A percentile compares a stretch with the other conserved stretches of the same genome.
phyloP scores from a whole-genome alignment of 2,888 invertebrate genomes.

The Meteorus colon region DNA sequence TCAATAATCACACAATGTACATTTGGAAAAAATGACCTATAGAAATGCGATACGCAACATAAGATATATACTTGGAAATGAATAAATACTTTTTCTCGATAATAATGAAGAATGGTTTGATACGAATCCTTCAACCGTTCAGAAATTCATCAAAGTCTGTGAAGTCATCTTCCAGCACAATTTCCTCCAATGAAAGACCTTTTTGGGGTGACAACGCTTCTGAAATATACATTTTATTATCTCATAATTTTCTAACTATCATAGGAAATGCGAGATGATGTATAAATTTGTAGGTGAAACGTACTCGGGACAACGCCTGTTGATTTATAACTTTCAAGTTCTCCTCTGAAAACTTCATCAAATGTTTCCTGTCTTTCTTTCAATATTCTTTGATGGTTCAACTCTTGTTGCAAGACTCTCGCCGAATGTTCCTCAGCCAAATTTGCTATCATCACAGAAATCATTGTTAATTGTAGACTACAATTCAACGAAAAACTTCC shows the following conservation, averaged over 20 bases:
- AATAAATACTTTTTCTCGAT: slow-evolving; percentile 21
- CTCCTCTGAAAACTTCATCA: slow-evolving; percentile 81
- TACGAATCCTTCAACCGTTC: slow-evolving; percentile 67
- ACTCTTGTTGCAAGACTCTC: slow-evolving; percentile 77
- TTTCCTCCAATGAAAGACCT: slow-evolving; percentile 78
- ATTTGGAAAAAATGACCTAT: no score
- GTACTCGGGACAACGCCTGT: slow-evolving; percentile 79
- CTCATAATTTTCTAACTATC: slow-evolving; percentile 7
- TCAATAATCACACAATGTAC: no score
- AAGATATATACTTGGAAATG: neutral
- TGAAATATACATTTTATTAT: slow-evolving; percentile 52
- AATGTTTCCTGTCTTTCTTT: slow-evolving; percentile 82
- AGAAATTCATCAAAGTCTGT: slow-evolving; percentile 79
- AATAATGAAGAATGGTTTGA: neutral
- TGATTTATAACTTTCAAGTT: slow-evolving; percentile 79
- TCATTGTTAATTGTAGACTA: neutral
- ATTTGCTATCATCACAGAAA: slow-evolving; percentile 68
- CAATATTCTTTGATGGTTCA: slow-evolving; percentile 75
- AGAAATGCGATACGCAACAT: no score
- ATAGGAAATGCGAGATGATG: slow-evolving; percentile 16
- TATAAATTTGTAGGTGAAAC: slow-evolving; percentile 46
- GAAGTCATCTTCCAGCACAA: slow-evolving; percentile 78
- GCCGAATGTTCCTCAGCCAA: slow-evolving; percentile 77
- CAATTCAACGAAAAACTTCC: slow-evolving; percentile 22
- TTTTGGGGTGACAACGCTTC: slow-evolving; percentile 62